Evolutionary conservation across 2,888 invertebrate species (phyloP).

Genomic region (Xanthia icteritia): DNA sequence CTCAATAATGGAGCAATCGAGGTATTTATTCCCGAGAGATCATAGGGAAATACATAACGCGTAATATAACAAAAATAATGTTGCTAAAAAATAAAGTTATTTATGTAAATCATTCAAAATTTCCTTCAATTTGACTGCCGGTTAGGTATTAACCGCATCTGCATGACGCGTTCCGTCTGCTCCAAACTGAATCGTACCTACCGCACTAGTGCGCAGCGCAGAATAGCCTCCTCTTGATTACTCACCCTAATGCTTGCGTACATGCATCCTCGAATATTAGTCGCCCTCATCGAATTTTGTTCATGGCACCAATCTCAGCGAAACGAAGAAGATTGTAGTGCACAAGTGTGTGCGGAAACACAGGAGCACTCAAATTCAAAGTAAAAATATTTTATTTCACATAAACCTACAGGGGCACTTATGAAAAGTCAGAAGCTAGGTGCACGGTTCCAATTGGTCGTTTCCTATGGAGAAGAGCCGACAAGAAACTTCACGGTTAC

Average conservation of each 20-base stretch:
- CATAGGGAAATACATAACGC: slow-evolving; percentile 75
- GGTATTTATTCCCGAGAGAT: slow-evolving; percentile 77
- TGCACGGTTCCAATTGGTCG: too few relatives aligned
- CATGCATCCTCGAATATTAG: background rate
- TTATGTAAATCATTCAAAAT: slow-evolving; percentile 21
- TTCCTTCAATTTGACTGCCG: background rate
- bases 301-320: background rate
- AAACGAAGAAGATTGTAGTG: too few relatives aligned
- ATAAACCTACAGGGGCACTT: too few relatives aligned
- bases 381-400: too few relatives aligned
- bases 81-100: slow-evolving; percentile 20
- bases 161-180: too few relatives aligned
- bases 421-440: too few relatives aligned
- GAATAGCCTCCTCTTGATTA: too few relatives aligned
- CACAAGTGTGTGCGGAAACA: too few relatives aligned
- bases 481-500: too few relatives aligned
- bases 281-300: background rate
- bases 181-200: background rate
- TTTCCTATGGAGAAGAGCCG: too few relatives aligned
- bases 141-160: too few relatives aligned
- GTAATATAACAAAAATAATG: slow-evolving; percentile 43
- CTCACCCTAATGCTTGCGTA: background rate
- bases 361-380: too few relatives aligned
- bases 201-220: background rate
- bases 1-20: slow-evolving; percentile 68